Conservation (phyloP, 92 coral and sea anemone genomes). For the Bergia sp. region DNA sequence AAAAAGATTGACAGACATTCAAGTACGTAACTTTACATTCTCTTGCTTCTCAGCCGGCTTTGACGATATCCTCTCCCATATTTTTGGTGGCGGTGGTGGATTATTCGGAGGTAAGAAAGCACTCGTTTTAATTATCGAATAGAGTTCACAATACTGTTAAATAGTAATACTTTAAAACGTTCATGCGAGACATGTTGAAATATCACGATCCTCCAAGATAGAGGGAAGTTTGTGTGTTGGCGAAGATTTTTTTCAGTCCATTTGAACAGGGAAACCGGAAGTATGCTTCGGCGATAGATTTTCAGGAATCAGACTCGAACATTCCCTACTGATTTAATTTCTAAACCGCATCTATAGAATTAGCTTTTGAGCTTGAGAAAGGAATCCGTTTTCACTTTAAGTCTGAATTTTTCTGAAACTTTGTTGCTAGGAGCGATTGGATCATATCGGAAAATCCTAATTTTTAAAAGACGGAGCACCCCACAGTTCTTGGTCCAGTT, state of each 20-base stretch:
- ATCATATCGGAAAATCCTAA: not conserved
- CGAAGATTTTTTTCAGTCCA: not conserved
- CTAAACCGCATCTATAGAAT: not conserved
- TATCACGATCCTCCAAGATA: not conserved
- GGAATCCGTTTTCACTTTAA: not conserved
- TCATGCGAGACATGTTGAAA: not conserved
- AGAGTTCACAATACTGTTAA: not conserved
- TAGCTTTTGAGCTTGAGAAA: not conserved
- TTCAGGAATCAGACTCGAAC: constrained; percentile 6
- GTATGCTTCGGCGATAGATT: constrained; percentile 32
- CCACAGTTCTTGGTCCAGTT: not conserved
- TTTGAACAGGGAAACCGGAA: constrained; percentile 34
- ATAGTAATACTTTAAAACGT: too few species aligned
- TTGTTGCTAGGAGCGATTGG: constrained; percentile 17
- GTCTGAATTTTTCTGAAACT: not conserved
- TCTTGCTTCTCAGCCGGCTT: constrained; percentile 70
- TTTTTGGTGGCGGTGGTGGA: constrained; percentile 96
- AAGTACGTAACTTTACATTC: constrained; percentile 37
- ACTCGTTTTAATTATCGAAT: not conserved
- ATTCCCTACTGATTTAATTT: not conserved
- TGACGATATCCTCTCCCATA: constrained; percentile 94
- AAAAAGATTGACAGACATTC: constrained; percentile 21
- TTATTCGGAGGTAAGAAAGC: constrained; percentile 79
- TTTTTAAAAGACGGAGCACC: not conserved
- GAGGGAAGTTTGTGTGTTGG: constrained; percentile 23